A percentile compares a stretch with the other conserved stretches of the same genome.
Evolutionary conservation across 2,888 invertebrate genomes (phyloP).

Genomic region (Lathronympha strigana): DNA sequence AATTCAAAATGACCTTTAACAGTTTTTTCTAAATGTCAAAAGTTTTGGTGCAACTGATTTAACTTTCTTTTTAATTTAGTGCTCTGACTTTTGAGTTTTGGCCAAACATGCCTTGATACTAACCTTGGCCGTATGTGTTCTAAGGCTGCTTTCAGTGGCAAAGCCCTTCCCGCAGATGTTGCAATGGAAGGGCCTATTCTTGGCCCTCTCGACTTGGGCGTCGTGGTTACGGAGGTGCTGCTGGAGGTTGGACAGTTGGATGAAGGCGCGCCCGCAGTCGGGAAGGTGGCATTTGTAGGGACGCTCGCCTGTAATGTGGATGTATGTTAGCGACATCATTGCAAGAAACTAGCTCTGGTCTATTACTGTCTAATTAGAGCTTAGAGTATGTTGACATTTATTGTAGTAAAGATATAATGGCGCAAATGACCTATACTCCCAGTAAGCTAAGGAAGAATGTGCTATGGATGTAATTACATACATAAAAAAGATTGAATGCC

Average conservation of each 20-base stretch:
- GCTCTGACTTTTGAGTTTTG: no score
- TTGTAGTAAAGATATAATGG: no score
- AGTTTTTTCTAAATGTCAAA: neutral
- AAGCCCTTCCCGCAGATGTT: slow-evolving; percentile 98
- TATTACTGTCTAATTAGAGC: no score
- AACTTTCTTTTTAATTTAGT: neutral
- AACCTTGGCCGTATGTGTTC: slow-evolving; percentile 99
- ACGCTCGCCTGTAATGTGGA: slow-evolving; percentile 90
- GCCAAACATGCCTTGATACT: slow-evolving; percentile 69
- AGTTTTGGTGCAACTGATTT: no score
- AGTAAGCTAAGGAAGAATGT: no score
- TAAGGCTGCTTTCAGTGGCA: slow-evolving; percentile 96
- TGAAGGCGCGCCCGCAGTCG: slow-evolving; percentile 98
- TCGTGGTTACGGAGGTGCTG: slow-evolving; percentile 98
- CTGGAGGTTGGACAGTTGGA: slow-evolving; percentile 97
- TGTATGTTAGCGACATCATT: slow-evolving; percentile 45
- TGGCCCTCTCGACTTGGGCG: slow-evolving; percentile 96
- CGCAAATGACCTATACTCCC: no score
- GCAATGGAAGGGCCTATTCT: slow-evolving; percentile 97
- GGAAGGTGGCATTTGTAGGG: slow-evolving; percentile 98
- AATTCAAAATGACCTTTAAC: neutral
- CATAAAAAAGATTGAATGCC: no score
- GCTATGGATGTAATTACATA: no score
- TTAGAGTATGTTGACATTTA: no score
- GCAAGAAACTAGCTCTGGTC: no score